These are phyloP conservation scores for Diabrotica undecimpunctata DNA, from an alignment of 1,140 invertebrate species.

Conservation along the genomic window DNA sequence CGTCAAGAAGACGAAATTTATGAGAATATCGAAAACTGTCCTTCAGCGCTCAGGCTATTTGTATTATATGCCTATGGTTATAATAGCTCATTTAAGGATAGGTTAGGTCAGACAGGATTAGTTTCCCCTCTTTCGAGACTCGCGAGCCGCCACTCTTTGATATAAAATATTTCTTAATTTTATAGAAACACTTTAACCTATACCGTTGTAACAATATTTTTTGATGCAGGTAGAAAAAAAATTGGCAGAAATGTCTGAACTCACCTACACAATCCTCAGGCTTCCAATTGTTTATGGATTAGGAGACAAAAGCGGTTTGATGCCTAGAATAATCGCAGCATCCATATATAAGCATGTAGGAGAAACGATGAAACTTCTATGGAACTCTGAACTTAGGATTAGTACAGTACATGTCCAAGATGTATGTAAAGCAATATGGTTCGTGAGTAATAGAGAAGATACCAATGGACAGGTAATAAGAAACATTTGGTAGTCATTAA, in stretches of 20 bases:
- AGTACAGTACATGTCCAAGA: conserved; percentile 86
- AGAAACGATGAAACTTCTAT: conserved; percentile 88
- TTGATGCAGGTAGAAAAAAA: conserved; percentile 71
- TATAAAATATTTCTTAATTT: too few relatives aligned
- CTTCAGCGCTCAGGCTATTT: too few relatives aligned
- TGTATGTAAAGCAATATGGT: conserved; percentile 75
- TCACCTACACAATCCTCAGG: conserved; percentile 79
- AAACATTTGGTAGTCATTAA: not conserved
- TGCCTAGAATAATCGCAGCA: conserved; percentile 78
- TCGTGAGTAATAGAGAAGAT: conserved; percentile 55
- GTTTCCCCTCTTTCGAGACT: too few relatives aligned
- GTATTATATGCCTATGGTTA: too few relatives aligned
- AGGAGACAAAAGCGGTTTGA: conserved; percentile 77
- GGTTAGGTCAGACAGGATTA: too few relatives aligned
- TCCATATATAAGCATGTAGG: conserved; percentile 82
- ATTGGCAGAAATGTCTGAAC: conserved; percentile 58
- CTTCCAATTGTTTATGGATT: conserved; percentile 84
- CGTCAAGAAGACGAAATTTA: too few relatives aligned
- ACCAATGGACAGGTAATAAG: conserved; percentile 43
- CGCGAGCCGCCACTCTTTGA: too few relatives aligned
- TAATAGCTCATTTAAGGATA: too few relatives aligned
- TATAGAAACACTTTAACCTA: too few relatives aligned
- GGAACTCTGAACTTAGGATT: conserved; percentile 79
- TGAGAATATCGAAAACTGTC: too few relatives aligned
- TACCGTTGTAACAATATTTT: too few relatives aligned